These are phyloP conservation scores for Alosa sapidissima DNA, from an alignment of 2,797 vertebrate genomes.

Conservation along the genomic window DNA sequence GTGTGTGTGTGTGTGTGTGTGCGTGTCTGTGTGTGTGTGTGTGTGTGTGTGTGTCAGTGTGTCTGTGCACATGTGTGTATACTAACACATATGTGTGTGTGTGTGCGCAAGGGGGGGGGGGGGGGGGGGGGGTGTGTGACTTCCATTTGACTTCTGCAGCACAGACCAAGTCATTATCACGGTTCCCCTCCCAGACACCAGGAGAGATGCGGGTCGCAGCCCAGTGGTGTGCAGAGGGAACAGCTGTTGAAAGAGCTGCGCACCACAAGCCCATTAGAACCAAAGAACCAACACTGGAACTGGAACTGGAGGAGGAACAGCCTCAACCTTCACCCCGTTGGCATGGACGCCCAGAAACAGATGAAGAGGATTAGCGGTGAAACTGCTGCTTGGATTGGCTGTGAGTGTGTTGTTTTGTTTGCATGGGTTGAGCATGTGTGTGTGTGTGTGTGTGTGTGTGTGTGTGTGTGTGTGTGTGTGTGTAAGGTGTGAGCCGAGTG, in stretches of 20 bases:
- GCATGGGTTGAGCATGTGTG: not conserved
- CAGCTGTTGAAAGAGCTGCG: not conserved
- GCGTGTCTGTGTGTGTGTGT: too few species aligned
- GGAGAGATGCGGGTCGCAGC: not conserved
- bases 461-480: not conserved
- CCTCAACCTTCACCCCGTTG: not conserved
- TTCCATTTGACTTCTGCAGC: not conserved
- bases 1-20: too few species aligned
- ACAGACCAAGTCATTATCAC: not conserved
- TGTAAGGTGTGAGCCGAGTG: not conserved
- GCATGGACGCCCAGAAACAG: not conserved
- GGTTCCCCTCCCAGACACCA: not conserved
- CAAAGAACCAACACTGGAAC: too few species aligned
- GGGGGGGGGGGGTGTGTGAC: too few species aligned
- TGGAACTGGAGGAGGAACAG: not conserved
- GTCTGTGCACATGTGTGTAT: too few species aligned
- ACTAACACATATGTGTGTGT: too few species aligned
- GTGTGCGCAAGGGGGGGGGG: too few species aligned
- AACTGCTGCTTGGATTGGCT: not conserved
- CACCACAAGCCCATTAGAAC: not conserved
- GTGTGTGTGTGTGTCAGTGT: not conserved
- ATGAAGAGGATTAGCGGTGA: not conserved
- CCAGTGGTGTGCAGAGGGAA: slow-evolving; percentile 3
- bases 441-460: not conserved
- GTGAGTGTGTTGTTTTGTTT: not conserved